Evolutionary conservation across 2,888 invertebrate species (phyloP), one percentile per base, ranked within the genome.

Genomic region (Apocheima hispidaria): DNA sequence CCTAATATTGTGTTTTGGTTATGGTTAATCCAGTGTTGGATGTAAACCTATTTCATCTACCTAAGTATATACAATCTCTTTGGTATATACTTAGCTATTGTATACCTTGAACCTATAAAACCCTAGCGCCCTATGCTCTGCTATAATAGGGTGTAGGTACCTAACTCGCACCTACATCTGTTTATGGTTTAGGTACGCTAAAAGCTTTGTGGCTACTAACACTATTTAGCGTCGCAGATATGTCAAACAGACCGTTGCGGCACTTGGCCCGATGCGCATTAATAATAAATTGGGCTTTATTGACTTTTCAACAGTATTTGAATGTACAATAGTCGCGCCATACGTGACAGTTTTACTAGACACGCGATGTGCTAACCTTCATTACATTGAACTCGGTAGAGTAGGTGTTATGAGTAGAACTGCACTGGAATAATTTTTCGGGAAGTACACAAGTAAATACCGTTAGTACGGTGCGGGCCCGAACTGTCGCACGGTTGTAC

Each of bases 261-360:
- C 20, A 30, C 20, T 78, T 77, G 77, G 69, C 71, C 75, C 75
- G 74, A 77, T 77, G 73, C 69, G 71, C 57, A 72, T 81, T 72
- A 83, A 78, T 79, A 74, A 79, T 81, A 75, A 72, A 84, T 77
- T 67, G 53, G 53, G 63, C 75, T 78, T 72, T 84, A 83, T 84
- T 81, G 83, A 82, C 83, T 76, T 82, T 77, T 71, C 67, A 72
- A 66, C 71, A 66, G 64, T 71, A 69, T 74, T 78, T 75, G 70
- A 72, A 73, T 20, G 60, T 30, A 53, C 46, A 54, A 46, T 46
- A 33, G 41, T 43, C 43, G 36, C 26, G 54, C 16, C 41, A 46
- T 54, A 58, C 33, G 54, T 54, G 49, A 49, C 52, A 65, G 49
- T 36, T 44, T 44, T 38, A 21, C 49, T n/a, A 57, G 52, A 69